These are phyloP conservation scores for Cephus pygmeus DNA, from an alignment of 2,888 invertebrate species.

Conservation along the genomic window DNA sequence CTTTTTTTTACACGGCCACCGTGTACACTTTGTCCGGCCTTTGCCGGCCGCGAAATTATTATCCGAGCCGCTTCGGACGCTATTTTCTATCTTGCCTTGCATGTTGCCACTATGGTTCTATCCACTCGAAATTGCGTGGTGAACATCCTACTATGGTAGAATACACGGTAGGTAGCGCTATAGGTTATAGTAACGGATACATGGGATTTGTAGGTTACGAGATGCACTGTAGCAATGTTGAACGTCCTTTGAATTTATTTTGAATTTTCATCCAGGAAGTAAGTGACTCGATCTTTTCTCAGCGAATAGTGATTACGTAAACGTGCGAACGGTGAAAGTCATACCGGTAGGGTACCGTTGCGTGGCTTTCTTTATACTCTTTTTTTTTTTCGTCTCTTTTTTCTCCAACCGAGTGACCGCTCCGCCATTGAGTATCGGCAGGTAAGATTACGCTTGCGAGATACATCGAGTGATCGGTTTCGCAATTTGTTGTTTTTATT, in stretches of 20 bases:
- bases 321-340: background rate
- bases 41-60: constrained; percentile 33
- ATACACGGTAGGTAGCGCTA: background rate
- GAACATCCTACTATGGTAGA: background rate
- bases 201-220: background rate
- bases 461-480: background rate
- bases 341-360: background rate
- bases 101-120: background rate
- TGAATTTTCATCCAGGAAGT: background rate
- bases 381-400: background rate
- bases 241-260: background rate
- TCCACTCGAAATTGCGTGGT: background rate
- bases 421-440: background rate
- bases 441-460: background rate
- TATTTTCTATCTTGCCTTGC: background rate
- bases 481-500: background rate
- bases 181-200: background rate
- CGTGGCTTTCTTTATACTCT: background rate
- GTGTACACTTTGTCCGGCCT: background rate
- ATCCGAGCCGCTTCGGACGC: constrained; percentile 31
- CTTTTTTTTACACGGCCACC: constrained; percentile 16
- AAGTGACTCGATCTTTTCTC: background rate
- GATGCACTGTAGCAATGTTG: background rate
- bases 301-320: background rate
- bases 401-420: background rate